Evolutionary conservation across 2,888 invertebrate genomes (phyloP).

Genomic region (Helicoverpa assulta): DNA sequence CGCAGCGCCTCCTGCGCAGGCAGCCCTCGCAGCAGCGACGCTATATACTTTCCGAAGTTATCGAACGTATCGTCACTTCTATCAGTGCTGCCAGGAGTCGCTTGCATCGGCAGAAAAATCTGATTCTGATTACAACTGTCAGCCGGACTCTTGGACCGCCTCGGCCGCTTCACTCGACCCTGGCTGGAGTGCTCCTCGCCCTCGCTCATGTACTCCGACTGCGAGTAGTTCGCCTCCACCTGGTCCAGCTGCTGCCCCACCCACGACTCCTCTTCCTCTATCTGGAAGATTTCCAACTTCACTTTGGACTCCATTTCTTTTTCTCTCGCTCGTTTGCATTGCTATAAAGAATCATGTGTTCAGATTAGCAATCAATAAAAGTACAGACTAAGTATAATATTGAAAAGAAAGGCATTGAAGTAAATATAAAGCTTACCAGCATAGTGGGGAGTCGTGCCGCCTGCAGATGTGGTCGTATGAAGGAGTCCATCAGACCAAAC

Average conservation of each 20-base stretch:
- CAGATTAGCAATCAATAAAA: neutral
- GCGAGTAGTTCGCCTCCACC: slow-evolving; percentile 25
- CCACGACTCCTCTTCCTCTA: slow-evolving; percentile 39
- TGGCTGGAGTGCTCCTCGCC: slow-evolving; percentile 41
- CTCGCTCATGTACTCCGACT: slow-evolving; percentile 34
- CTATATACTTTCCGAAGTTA: slow-evolving; percentile 74
- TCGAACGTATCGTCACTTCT: slow-evolving; percentile 67
- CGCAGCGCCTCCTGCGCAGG: slow-evolving; percentile 65
- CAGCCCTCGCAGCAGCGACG: slow-evolving; percentile 68
- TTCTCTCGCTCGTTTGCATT: neutral
- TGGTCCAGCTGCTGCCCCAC: slow-evolving; percentile 12
- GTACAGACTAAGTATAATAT: neutral
- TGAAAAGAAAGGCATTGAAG: neutral
- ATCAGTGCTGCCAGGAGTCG: neutral
- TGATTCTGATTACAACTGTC: slow-evolving; percentile 20
- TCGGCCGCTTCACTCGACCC: slow-evolving; percentile 27
- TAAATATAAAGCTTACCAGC: slow-evolving; percentile 22
- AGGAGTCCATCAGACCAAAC: slow-evolving; percentile 74
- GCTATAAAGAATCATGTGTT: slow-evolving; percentile 24
- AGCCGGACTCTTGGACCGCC: slow-evolving; percentile 17
- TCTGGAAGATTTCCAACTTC: slow-evolving; percentile 42
- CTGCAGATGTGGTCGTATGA: slow-evolving; percentile 72
- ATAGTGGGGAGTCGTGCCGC: slow-evolving; percentile 29
- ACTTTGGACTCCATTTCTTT: slow-evolving; percentile 14
- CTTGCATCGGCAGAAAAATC: slow-evolving; percentile 11